These are phyloP conservation scores for Umimayanthus chanpuru DNA, from an alignment of 92 coral and sea anemone genomes.

Conservation along the genomic window DNA sequence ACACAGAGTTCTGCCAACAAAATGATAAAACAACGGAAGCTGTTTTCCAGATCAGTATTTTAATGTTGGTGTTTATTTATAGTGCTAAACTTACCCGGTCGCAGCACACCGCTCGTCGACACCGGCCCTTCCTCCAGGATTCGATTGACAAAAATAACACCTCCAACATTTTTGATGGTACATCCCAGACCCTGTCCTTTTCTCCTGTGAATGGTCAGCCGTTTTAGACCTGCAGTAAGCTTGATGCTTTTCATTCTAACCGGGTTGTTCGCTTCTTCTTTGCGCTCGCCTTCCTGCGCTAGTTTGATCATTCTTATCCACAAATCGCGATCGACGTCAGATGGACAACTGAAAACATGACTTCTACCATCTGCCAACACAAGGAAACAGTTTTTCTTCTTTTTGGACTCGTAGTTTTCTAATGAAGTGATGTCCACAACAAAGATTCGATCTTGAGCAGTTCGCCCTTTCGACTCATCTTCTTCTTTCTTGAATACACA, in stretches of 20 bases:
- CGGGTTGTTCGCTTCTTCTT: conserved; percentile 87
- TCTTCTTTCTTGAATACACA: conserved; percentile 94
- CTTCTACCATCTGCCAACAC: conserved; percentile 84
- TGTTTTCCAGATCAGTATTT: neutral
- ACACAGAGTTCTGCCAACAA: neutral
- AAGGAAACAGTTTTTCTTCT: conserved; percentile 84
- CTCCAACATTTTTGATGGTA: conserved; percentile 92
- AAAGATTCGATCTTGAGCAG: conserved; percentile 90
- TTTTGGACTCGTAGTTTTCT: conserved; percentile 84
- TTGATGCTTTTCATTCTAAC: conserved; percentile 85
- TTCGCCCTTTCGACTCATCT: conserved; percentile 75
- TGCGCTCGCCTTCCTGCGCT: conserved; percentile 78
- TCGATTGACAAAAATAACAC: conserved; percentile 90
- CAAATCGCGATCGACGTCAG: conserved; percentile 77
- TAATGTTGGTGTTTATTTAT: neutral
- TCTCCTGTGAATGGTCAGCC: conserved; percentile 79
- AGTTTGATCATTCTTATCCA: conserved; percentile 78
- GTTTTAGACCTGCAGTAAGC: conserved; percentile 83
- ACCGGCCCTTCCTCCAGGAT: conserved; percentile 96
- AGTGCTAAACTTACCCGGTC: conserved; percentile 76
- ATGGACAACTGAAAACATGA: conserved; percentile 71
- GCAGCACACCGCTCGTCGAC: conserved; percentile 80
- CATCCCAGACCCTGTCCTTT: conserved; percentile 90
- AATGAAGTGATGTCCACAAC: conserved; percentile 81
- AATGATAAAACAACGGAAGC: neutral